Evolutionary conservation across 2,888 invertebrate genomes (phyloP).

Genomic region (Polydrusus tereticollis): DNA sequence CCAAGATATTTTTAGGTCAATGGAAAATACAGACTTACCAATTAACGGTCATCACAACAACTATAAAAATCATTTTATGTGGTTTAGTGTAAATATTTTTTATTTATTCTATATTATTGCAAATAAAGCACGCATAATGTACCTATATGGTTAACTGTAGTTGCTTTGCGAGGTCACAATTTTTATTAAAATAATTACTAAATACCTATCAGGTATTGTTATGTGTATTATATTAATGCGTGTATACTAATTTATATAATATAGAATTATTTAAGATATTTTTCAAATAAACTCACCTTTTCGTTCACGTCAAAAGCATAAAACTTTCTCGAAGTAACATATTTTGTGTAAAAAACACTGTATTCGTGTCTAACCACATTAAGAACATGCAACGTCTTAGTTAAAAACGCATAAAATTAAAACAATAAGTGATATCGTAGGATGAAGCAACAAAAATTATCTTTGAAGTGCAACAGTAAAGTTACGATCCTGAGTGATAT

Average conservation of each 20-base stretch:
- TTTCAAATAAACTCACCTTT: neutral
- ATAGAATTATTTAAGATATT: neutral
- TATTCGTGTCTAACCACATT: neutral
- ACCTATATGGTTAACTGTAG: neutral
- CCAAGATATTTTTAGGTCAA: neutral
- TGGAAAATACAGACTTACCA: neutral
- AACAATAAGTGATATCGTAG: neutral
- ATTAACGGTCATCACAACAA: neutral
- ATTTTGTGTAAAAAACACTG: neutral
- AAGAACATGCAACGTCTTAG: neutral
- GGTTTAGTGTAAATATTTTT: neutral
- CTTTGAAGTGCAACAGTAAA: too few relatives aligned
- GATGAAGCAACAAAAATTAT: neutral
- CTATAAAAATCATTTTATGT: neutral
- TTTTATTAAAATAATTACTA: neutral
- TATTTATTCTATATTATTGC: neutral
- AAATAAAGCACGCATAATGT: neutral
- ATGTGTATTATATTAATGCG: neutral
- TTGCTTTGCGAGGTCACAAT: conserved; percentile 5
- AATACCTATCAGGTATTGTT: neutral
- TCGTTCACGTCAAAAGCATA: neutral
- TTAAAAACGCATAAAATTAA: conserved; percentile 14
- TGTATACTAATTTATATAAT: neutral
- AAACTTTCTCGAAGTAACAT: neutral
- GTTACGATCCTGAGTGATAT: too few relatives aligned